Evolutionary conservation across 2,113 vertebrate genomes (phyloP).

Genomic region (Engystomops pustulosus): DNA sequence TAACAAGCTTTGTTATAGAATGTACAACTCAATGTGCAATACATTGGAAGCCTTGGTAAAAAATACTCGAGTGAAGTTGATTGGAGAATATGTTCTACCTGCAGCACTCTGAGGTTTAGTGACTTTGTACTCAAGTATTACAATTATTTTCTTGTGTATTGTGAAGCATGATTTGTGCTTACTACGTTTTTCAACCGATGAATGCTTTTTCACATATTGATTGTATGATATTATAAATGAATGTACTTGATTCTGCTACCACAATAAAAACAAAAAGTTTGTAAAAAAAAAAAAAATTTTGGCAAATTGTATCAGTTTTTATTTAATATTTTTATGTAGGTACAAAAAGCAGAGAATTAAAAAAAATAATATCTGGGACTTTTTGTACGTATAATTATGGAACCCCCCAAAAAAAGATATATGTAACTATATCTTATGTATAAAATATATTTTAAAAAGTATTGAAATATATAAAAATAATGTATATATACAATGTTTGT

Average conservation of each 20-base stretch:
- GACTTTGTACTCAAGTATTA: constrained; percentile 15
- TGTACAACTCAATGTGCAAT: constrained; percentile 25
- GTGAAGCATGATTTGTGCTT: constrained; percentile 48
- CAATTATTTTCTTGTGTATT: constrained; percentile 27
- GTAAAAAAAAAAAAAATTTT: too few species aligned
- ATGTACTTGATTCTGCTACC: constrained; percentile 39
- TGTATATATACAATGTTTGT: too few species aligned
- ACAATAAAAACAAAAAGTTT: constrained; percentile 37
- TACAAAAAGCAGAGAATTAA: too few species aligned
- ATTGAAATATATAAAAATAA: too few species aligned
- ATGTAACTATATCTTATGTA: too few species aligned
- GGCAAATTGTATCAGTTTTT: too few species aligned
- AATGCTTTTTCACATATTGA: constrained; percentile 44
- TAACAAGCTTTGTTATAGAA: neutral
- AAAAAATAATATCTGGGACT: too few species aligned
- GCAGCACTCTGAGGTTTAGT: constrained; percentile 15
- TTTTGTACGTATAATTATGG: too few species aligned
- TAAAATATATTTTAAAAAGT: too few species aligned
- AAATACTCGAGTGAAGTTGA: neutral
- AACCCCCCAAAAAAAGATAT: too few species aligned
- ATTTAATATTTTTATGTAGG: too few species aligned
- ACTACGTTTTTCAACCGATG: constrained; percentile 18
- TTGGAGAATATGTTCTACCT: neutral
- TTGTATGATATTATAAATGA: constrained; percentile 40
- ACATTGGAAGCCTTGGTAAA: neutral